Evolutionary conservation across 2,888 invertebrate species (phyloP), one percentile per base, ranked within the genome.

Genomic region (Melieria picta): DNA sequence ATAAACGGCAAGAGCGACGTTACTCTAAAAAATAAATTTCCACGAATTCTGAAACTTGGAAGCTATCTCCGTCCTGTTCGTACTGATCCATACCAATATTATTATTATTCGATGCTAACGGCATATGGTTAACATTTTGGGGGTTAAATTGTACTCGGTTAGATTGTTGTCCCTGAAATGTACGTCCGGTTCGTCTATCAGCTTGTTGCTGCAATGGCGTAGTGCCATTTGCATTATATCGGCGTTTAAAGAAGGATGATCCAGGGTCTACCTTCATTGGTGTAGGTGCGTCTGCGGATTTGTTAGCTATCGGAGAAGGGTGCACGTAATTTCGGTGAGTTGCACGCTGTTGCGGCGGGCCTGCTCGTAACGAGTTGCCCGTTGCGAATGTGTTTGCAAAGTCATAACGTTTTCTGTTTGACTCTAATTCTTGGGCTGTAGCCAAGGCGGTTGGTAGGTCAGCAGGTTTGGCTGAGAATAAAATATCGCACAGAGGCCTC

Each of bases 381-480:
- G 55, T 56, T 42, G 56, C 65, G 55, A 65, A 65, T 7, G 64
- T 50, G 30, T 52, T 48, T 11, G 65, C 52, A 48, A 72, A 67
- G 52, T 69, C 64, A 46, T 70, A 52, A 6, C 66, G 56, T 11
- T 58, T 70, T 57, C 67, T 58, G 47, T 57, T 66, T 43, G 52
- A 45, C 52, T 72, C 69, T 9, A 69, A 66, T 62, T 75, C 75
- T 48, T 75, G 74, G 45, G 72, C 72, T n/a, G 62, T 16, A 48
- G 75, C 69, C 30, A 75, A 56, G 2, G 75, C 70, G 10, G 65
- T 73, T 56, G 69, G 71, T 11, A 72, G 45, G 60, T 70, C 74
- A 42, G 43, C 10, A 47, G 74, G 74, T 69, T 52, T n/a, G 7
- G 69, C 60, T 16, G 69, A 73, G 30, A 75, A 75, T 6, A 73